phyloP scores from a whole-genome alignment of 2,888 invertebrate genomes.

The Gastracanthus pulcherrimus region DNA sequence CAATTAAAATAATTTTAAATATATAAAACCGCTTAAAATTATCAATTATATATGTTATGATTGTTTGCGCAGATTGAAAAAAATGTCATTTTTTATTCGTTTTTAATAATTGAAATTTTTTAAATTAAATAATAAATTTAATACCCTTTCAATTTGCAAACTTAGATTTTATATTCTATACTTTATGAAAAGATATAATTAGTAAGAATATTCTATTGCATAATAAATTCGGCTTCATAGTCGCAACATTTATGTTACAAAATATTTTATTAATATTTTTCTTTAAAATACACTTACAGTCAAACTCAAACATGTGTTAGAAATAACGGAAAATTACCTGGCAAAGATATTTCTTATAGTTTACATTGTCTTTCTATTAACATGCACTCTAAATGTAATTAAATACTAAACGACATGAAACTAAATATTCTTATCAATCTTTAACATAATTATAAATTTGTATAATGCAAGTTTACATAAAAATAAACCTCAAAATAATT shows the following conservation, averaged over 20 bases:
- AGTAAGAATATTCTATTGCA: not conserved
- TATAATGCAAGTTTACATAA: not conserved
- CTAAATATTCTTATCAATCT: not conserved
- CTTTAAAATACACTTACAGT: not conserved
- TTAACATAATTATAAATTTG: not conserved
- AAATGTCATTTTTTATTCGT: not conserved
- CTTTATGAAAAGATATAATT: too few relatives aligned
- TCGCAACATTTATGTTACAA: not conserved
- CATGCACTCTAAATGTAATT: not conserved
- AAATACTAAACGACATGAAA: not conserved
- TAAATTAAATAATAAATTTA: not conserved
- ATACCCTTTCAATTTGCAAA: too few relatives aligned
- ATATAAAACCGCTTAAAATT: not conserved
- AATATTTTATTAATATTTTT: not conserved
- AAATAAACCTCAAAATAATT: not conserved
- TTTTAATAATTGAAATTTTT: not conserved
- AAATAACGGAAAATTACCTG: not conserved
- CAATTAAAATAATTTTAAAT: not conserved
- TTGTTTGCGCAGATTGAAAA: conserved; percentile 21
- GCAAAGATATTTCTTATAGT: not conserved
- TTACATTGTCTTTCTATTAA: not conserved
- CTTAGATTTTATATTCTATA: too few relatives aligned
- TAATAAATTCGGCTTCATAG: not conserved
- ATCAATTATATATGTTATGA: not conserved
- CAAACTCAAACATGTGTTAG: not conserved